A percentile compares a stretch with the other conserved stretches of the same genome.
Conservation (phyloP, 1,140 invertebrate species). For the Belonocnema kinseyi region DNA sequence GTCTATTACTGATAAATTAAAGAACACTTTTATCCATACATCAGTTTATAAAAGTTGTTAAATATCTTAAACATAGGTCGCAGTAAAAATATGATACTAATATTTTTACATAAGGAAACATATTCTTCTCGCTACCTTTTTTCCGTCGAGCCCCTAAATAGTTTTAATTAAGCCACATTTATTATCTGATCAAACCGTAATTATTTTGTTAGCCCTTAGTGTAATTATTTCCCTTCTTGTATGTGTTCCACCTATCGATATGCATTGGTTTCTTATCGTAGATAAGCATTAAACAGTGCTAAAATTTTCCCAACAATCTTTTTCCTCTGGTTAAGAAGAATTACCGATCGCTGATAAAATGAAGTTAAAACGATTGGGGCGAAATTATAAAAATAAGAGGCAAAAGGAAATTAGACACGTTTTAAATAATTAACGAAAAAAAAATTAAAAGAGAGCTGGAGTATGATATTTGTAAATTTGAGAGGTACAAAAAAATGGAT, state of each 20-base stretch:
- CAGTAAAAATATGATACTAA: too few relatives aligned
- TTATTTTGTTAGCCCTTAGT: too few relatives aligned
- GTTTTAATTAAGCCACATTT: too few relatives aligned
- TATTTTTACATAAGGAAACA: too few relatives aligned
- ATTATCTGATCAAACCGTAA: too few relatives aligned
- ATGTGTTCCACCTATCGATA: not conserved
- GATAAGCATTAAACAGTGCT: not conserved
- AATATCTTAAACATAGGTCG: too few relatives aligned
- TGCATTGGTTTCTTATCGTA: not conserved
- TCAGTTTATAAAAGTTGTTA: too few relatives aligned
- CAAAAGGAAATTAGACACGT: constrained; percentile 33
- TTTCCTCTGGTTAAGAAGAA: constrained; percentile 8
- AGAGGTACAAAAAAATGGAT: constrained; percentile 38
- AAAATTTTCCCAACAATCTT: constrained; percentile 28
- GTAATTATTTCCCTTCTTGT: too few relatives aligned
- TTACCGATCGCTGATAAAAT: constrained; percentile 27
- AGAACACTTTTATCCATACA: too few relatives aligned
- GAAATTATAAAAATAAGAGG: constrained; percentile 14
- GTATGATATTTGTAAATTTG: not conserved
- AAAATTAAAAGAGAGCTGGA: not conserved
- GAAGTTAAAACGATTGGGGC: constrained; percentile 21
- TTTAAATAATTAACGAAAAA: not conserved
- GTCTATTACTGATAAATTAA: not conserved
- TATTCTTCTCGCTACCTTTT: too few relatives aligned
- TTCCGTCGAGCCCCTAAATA: too few relatives aligned